Conservation (phyloP, 2,797 vertebrate genomes). For the Serranus cabrilla region DNA sequence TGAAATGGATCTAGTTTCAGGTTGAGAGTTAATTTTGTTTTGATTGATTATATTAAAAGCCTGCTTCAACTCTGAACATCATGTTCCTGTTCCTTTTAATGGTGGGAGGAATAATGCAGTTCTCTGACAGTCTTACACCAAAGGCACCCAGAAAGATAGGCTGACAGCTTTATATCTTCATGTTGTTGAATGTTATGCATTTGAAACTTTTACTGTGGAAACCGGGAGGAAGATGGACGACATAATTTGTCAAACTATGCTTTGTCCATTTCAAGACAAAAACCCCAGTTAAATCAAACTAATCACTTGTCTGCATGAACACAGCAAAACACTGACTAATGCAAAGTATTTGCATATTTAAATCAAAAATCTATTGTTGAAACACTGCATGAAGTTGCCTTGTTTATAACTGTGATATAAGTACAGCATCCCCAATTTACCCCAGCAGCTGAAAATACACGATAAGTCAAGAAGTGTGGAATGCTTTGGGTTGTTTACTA, state of each 20-base stretch:
- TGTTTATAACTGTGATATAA: constrained; percentile 5
- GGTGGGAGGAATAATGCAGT: constrained; percentile 28
- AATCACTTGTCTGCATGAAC: neutral
- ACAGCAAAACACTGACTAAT: neutral
- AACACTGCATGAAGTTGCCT: constrained; percentile 1
- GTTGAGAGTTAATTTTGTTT: constrained; percentile 45
- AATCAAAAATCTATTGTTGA: neutral
- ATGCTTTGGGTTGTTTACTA: constrained; percentile 51
- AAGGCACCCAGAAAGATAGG: constrained; percentile 16
- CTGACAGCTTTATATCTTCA: constrained; percentile 22
- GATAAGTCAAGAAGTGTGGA: constrained; percentile 31
- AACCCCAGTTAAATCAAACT: neutral
- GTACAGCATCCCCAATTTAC: constrained; percentile 13
- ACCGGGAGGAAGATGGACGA: constrained; percentile 1
- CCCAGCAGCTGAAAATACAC: constrained; percentile 38
- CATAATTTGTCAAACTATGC: neutral
- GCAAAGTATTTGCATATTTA: constrained; percentile 5
- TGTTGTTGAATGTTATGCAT: constrained; percentile 19
- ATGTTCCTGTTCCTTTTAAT: constrained; percentile 33
- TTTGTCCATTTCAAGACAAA: constrained; percentile 9
- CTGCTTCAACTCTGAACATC: constrained; percentile 51
- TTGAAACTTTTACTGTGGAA: constrained; percentile 20
- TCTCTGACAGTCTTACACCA: constrained; percentile 6
- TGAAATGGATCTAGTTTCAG: constrained; percentile 41
- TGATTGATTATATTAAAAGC: constrained; percentile 39